Evolutionary conservation across 2,797 vertebrate genomes (phyloP).

Genomic region (Enteromius fasciolatus): DNA sequence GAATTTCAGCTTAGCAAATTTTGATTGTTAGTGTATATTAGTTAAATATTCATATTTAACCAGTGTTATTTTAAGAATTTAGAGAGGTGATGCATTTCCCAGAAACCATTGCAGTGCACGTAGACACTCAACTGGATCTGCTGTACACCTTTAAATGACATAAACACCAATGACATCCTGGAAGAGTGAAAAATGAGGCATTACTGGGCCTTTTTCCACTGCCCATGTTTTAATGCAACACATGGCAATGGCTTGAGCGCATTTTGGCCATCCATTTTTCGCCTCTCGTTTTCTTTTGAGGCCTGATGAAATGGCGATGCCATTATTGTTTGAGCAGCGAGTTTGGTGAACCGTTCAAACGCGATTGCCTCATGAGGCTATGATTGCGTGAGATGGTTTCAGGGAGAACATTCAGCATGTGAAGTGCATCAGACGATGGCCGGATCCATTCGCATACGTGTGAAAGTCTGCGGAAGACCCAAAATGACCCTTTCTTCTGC

Average conservation of each 20-base stretch:
- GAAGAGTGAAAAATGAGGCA: conserved; percentile 52
- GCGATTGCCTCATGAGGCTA: conserved; percentile 61
- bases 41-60: not conserved
- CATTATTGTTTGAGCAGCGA: conserved; percentile 58
- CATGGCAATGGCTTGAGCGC: conserved; percentile 52
- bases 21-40: not conserved
- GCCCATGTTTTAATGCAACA: conserved; percentile 58
- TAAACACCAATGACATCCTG: conserved; percentile 25
- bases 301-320: conserved; percentile 58
- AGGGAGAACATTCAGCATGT: conserved; percentile 55
- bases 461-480: not conserved
- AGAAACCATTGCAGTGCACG: not conserved
- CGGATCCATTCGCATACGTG: not conserved
- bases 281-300: conserved; percentile 44
- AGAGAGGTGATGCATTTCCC: not conserved
- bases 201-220: conserved; percentile 35
- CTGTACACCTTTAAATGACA: conserved; percentile 16
- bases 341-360: conserved; percentile 58
- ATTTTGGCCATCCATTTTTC: conserved; percentile 49
- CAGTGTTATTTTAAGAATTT: not conserved
- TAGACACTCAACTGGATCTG: conserved; percentile 14
- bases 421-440: conserved; percentile 41
- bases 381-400: conserved; percentile 66
- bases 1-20: not conserved
- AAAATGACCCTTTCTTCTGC: conserved; percentile 11